Conservation (phyloP, 1,140 invertebrate genomes). For the Pteromalus puparum region DNA sequence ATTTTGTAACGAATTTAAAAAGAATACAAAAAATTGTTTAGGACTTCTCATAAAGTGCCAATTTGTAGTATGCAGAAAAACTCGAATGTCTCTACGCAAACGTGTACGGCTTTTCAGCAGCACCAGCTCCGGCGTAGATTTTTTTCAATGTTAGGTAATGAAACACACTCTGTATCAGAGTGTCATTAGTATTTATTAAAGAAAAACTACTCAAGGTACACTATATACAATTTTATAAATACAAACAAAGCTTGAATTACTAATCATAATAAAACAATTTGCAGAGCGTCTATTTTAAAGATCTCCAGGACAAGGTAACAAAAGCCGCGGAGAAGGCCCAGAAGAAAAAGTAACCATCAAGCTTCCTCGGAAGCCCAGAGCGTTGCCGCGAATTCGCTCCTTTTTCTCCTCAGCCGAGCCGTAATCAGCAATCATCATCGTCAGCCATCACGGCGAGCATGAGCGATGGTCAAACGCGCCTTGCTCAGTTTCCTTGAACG, state of each 20-base stretch:
- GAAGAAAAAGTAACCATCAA: slow-evolving; percentile 91
- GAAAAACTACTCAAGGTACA: slow-evolving; percentile 39
- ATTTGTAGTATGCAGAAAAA: slow-evolving; percentile 35
- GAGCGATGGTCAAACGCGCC: neutral
- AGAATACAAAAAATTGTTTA: slow-evolving; percentile 9
- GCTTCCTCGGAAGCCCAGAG: slow-evolving; percentile 72
- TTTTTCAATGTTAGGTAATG: slow-evolving; percentile 32
- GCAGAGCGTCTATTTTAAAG: slow-evolving; percentile 87
- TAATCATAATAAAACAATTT: neutral
- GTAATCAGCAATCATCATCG: neutral
- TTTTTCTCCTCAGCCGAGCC: neutral
- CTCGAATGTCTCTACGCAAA: slow-evolving; percentile 24
- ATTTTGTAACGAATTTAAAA: slow-evolving; percentile 11
- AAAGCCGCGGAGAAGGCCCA: slow-evolving; percentile 95
- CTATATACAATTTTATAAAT: too few relatives aligned
- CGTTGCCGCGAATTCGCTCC: slow-evolving; percentile 44
- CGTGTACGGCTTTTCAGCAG: slow-evolving; percentile 4
- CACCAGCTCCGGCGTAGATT: slow-evolving; percentile 8
- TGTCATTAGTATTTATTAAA: slow-evolving; percentile 63
- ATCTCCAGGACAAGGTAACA: slow-evolving; percentile 91
- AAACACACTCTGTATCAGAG: slow-evolving; percentile 67
- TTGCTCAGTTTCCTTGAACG: too few relatives aligned
- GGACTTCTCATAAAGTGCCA: neutral
- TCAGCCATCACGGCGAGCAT: neutral
- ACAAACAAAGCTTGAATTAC: too few relatives aligned